These are phyloP conservation scores for Scalopus aquaticus DNA, from an alignment of 2,113 vertebrate genomes.

Conservation along the genomic window DNA sequence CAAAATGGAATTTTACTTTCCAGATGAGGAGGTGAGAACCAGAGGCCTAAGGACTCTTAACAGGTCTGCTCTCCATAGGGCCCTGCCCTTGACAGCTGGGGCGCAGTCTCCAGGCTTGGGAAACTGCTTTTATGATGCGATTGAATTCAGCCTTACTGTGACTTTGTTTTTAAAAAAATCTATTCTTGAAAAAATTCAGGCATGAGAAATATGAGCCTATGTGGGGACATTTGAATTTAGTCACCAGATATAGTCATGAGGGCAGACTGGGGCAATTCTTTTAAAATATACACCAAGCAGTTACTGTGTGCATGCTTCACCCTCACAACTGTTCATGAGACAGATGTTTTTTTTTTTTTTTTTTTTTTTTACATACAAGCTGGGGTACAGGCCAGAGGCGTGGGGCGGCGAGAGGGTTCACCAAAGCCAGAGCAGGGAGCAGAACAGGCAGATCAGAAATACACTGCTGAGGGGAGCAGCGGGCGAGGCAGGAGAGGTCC, in stretches of 20 bases:
- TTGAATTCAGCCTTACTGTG: not conserved
- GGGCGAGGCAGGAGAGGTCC: too few species aligned
- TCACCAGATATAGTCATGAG: not conserved
- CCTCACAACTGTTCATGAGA: not conserved
- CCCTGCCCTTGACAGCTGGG: not conserved
- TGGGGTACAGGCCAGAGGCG: too few species aligned
- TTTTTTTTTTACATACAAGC: too few species aligned
- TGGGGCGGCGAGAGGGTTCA: too few species aligned
- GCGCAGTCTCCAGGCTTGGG: not conserved
- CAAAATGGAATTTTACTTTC: constrained; percentile 50
- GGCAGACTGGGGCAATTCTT: not conserved
- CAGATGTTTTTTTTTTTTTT: too few species aligned
- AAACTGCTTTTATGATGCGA: constrained; percentile 1
- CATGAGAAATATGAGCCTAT: not conserved
- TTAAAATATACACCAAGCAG: not conserved
- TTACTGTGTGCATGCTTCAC: not conserved
- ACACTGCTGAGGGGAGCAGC: too few species aligned
- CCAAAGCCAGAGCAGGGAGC: too few species aligned
- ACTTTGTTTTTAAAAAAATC: not conserved
- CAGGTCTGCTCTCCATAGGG: not conserved
- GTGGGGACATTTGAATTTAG: not conserved
- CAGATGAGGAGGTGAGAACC: not conserved
- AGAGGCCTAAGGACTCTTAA: not conserved
- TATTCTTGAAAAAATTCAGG: not conserved
- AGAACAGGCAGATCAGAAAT: too few species aligned